A percentile compares a stretch with the other conserved stretches of the same genome.
Evolutionary conservation across 2,797 vertebrate species (phyloP).

Genomic region (Enteromius thamalakanensis): DNA sequence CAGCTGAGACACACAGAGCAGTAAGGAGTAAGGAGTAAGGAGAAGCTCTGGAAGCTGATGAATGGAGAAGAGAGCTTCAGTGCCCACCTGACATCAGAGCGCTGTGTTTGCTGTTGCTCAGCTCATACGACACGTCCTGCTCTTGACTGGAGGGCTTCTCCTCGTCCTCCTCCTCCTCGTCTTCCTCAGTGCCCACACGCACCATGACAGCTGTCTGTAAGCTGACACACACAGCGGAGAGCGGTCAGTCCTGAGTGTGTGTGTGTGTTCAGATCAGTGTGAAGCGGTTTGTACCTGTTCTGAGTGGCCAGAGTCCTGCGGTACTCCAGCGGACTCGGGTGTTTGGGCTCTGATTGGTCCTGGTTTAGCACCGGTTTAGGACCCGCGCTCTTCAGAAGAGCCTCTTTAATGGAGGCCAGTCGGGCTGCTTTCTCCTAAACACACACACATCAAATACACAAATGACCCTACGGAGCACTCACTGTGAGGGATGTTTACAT

Average conservation of each 20-base stretch:
- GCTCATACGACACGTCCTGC: constrained; percentile 47
- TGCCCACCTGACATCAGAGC: constrained; percentile 52
- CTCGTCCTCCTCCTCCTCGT: constrained; percentile 49
- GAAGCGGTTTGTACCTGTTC: constrained; percentile 41
- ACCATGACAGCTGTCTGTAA: constrained; percentile 60
- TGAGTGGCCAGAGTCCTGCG: constrained; percentile 28
- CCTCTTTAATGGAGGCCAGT: constrained; percentile 23
- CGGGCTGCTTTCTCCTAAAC: constrained; percentile 23
- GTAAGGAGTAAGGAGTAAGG: background rate
- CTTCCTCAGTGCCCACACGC: constrained; percentile 51
- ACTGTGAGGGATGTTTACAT: background rate
- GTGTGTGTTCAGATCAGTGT: background rate
- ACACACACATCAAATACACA: background rate
- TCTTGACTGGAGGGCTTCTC: constrained; percentile 33
- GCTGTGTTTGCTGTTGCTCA: constrained; percentile 50
- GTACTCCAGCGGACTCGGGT: background rate
- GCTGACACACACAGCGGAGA: constrained; percentile 35
- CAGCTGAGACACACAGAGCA: background rate
- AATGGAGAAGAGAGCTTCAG: background rate
- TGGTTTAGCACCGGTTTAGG: constrained; percentile 16
- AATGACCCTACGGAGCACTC: background rate
- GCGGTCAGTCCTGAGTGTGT: background rate
- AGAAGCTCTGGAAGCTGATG: background rate
- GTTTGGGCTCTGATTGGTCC: background rate
- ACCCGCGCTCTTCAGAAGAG: constrained; percentile 4